A percentile compares a stretch with the other conserved stretches of the same genome.
Conservation (phyloP, 2,113 vertebrate species). For the Anguilla japonica region DNA sequence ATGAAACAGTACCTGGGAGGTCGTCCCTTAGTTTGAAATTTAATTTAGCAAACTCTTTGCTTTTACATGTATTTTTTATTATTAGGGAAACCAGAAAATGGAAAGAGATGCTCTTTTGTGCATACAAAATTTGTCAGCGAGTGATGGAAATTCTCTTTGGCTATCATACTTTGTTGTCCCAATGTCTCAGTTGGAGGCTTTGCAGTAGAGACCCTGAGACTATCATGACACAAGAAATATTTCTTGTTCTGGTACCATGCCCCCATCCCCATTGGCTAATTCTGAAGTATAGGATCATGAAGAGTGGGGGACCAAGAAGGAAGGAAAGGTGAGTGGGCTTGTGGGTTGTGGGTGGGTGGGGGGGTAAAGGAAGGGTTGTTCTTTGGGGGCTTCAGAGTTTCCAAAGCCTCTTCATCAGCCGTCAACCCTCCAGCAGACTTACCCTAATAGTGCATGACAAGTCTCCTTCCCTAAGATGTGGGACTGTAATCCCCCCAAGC, state of each 20-base stretch:
- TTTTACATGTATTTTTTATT: no score
- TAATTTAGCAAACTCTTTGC: no score
- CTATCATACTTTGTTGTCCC: neutral
- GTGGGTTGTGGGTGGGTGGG: no score
- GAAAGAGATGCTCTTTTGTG: neutral
- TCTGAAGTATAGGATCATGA: neutral
- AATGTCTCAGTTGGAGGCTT: neutral
- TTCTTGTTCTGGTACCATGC: neutral
- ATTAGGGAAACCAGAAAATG: neutral
- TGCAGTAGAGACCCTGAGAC: neutral
- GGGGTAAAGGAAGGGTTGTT: neutral
- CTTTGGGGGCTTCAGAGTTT: neutral
- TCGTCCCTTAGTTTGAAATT: no score
- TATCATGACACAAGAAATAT: no score
- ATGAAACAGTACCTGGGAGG: no score
- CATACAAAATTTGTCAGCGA: neutral
- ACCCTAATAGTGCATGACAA: slow-evolving; percentile 49
- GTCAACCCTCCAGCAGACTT: slow-evolving; percentile 46
- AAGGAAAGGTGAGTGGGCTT: neutral
- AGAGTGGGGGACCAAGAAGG: neutral
- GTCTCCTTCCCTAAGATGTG: slow-evolving; percentile 47
- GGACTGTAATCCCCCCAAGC: slow-evolving; percentile 55
- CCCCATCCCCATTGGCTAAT: neutral
- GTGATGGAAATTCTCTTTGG: neutral
- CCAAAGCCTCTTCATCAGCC: slow-evolving; percentile 35